phyloP scores from a whole-genome alignment of 2,888 invertebrate genomes.

The Diabrotica balteata region DNA sequence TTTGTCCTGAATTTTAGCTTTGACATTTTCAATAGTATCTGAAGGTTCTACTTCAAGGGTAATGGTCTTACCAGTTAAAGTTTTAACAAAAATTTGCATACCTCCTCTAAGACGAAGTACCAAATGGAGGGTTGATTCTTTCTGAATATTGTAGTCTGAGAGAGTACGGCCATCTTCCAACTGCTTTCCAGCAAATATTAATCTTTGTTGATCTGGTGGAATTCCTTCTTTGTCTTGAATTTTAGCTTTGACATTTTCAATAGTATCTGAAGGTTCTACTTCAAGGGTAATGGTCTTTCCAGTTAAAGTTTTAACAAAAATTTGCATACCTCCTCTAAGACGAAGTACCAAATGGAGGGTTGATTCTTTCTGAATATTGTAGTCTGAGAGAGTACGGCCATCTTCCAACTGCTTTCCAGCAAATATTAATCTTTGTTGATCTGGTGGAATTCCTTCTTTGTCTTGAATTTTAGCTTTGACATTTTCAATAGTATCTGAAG shows the following conservation, averaged over 20 bases:
- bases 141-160: constrained; percentile 72
- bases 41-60: constrained; percentile 67
- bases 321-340: constrained; percentile 88
- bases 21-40: constrained; percentile 71
- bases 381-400: constrained; percentile 89
- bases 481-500: constrained; percentile 68
- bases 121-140: constrained; percentile 66
- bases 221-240: constrained; percentile 67
- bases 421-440: constrained; percentile 86
- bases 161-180: constrained; percentile 73
- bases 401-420: constrained; percentile 84
- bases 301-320: constrained; percentile 66
- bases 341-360: constrained; percentile 92
- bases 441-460: constrained; percentile 83
- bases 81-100: constrained; percentile 71
- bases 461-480: constrained; percentile 66
- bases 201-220: constrained; percentile 67
- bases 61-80: constrained; percentile 66
- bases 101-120: constrained; percentile 67
- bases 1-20: constrained; percentile 67
- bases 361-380: constrained; percentile 93
- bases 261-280: constrained; percentile 69
- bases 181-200: constrained; percentile 74
- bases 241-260: constrained; percentile 70
- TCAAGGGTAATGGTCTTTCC: constrained; percentile 65